Base-by-base conservation (phyloP, 2,113 vertebrate genomes). In the Danio rerio region DNA sequence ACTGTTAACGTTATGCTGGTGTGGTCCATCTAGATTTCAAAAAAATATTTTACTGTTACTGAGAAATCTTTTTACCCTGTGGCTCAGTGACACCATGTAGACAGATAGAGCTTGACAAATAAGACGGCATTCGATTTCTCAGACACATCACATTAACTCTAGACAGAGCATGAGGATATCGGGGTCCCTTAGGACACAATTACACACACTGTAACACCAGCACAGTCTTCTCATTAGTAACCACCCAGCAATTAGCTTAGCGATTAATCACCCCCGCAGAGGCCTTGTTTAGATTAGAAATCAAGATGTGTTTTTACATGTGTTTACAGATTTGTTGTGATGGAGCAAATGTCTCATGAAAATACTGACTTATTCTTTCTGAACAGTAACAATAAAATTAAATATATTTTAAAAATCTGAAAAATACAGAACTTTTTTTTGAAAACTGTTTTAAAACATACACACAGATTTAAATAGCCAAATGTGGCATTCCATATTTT, bases 181-280 rank as follows among this genome's bases (percentile, higher is more conserved):
- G 12, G 31, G 62, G 76, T 79, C 76, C 76, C 76, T 18, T 49
- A 43, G 62, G 76, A 43, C 31, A 66, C 49, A 79, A 66, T 79
- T 79, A 79, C 49, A 79, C 62, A 66, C 21, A 79, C 76, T 79
- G 49, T 79, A 55, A 79, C 13, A 66, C 62, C 62, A 79, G 62
- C 49, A 53, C 16, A 7, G 76, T 43, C 76, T 66, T 66, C 76
- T 55, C 59, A 79, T 53, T 77, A 77, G 43, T 50, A 50, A 77
- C 43, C 74, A 77, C 21, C 62, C 47, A 79, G 49, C 62, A 79
- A 79, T 79, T 79, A 79, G 47, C 49, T 15, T 40, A 52, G 15
- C 42, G 16, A 79, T 79, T 66, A 79, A 65, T 78, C 18, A 78
- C 59, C 21, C 76, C 76, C 74, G 47, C 76, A 53, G 76, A 65